phyloP scores from a whole-genome alignment of 2,888 invertebrate species.

The Drosophila ezoana region DNA sequence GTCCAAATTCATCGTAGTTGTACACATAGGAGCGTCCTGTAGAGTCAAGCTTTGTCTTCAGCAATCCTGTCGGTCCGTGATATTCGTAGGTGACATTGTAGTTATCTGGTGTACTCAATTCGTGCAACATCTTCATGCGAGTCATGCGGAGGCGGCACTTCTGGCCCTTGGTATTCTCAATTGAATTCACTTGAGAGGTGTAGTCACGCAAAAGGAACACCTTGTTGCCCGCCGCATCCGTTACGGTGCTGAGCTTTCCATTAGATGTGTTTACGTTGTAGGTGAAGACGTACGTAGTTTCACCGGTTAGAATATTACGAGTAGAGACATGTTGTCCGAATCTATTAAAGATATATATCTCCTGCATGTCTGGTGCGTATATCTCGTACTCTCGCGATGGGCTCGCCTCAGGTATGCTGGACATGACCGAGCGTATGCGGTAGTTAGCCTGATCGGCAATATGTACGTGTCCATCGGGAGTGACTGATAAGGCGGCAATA shows the following conservation, averaged over 20 bases:
- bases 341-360: conserved; percentile 96
- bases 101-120: conserved; percentile 95
- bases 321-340: conserved; percentile 98
- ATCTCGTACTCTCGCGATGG: conserved; percentile 95
- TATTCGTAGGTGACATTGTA: conserved; percentile 97
- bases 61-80: conserved; percentile 94
- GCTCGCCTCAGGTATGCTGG: conserved; percentile 94
- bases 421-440: conserved; percentile 94
- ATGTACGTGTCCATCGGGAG: conserved; percentile 97
- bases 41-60: conserved; percentile 95
- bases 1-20: conserved; percentile 97
- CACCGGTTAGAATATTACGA: conserved; percentile 97
- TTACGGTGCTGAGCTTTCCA: conserved; percentile 96
- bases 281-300: conserved; percentile 96
- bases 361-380: conserved; percentile 97
- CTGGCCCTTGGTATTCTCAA: conserved; percentile 96
- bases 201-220: conserved; percentile 93
- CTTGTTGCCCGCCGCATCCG: conserved; percentile 96
- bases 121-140: conserved; percentile 95
- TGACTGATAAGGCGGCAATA: conserved; percentile 95
- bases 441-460: conserved; percentile 98
- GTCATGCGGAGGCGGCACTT: conserved; percentile 96
- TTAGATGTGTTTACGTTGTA: conserved; percentile 99
- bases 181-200: conserved; percentile 95
- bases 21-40: conserved; percentile 96